Base-by-base conservation (phyloP, 2,888 invertebrate species). In the Adineta ricciae region DNA sequence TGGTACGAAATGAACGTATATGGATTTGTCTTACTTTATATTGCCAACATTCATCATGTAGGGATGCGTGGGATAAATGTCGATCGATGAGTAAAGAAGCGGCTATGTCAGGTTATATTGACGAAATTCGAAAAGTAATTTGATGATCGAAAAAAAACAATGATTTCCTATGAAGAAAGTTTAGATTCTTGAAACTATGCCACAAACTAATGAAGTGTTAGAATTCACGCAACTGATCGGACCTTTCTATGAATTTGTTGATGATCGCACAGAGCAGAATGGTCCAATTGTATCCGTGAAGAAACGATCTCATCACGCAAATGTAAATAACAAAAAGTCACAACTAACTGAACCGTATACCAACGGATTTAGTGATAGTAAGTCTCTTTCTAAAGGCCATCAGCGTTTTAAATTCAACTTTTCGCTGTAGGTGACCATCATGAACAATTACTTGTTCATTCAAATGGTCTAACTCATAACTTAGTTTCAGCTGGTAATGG, bases 171-270 rank as follows among this genome's bases (percentile, higher is more conserved):
- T 87, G 16, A 54, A 5, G 36, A 0, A 11, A 56, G 21, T 86
- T 56, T 86, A 95, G 95, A 97, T 97, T 88, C 94, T 97, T 82
- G 97, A 97, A 91, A 96, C 96, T 0, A 97, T 97, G 96, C 95
- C 96, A 11, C 96, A 95, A 90, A 96, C 94, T 19, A 94, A 95
- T 84, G 95, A 95, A 89, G 96, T 97, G 19, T 95, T 95, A 52
- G 94, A 94, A 86, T 97, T 97, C 91, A 93, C 96, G 86, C 94
- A 94, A 41, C 94, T 93, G 84, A 92, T 95, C 83, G 92, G 92
- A 5, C 93, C 93, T 2, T 93, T 95, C 88, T 93, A 93, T 87
- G 93, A 93, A 88, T 84, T 90, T 83, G 89, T 90, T 14, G 90
- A 90, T 54, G 84, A 83, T 41, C 32, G 19, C 0, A 32, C 14